A percentile compares a stretch with the other conserved stretches of the same genome.
Conservation (phyloP, 2,113 vertebrate genomes). For the Agelaius tricolor region DNA sequence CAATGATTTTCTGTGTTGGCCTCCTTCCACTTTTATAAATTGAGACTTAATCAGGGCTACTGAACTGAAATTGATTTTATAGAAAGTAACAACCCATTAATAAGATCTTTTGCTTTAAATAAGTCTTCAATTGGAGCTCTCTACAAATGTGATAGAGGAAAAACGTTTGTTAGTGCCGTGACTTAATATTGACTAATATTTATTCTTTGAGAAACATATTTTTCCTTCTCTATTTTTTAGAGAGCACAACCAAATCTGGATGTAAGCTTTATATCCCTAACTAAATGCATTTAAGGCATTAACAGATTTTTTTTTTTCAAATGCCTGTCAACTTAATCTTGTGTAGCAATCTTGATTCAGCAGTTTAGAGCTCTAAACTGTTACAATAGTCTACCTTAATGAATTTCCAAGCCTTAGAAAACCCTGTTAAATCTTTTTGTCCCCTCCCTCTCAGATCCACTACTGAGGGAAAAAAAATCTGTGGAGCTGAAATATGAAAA, state of each 20-base stretch:
- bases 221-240: neutral
- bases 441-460: neutral
- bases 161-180: neutral
- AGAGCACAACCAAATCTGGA: neutral
- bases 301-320: neutral
- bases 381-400: neutral
- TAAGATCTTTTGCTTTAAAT: conserved; percentile 41
- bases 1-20: conserved; percentile 36
- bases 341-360: neutral
- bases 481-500: neutral
- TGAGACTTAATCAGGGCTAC: conserved; percentile 46
- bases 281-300: neutral
- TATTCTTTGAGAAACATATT: neutral
- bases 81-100: conserved; percentile 22
- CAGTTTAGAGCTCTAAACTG: neutral
- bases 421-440: neutral
- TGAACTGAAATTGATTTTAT: conserved; percentile 49
- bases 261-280: neutral
- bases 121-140: conserved; percentile 30
- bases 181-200: neutral
- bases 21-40: conserved; percentile 51
- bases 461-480: neutral
- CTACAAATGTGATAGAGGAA: neutral
- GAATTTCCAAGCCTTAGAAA: neutral
- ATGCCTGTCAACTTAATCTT: neutral